These are phyloP conservation scores for Pionites leucogaster DNA, from an alignment of 2,113 vertebrate species.

Conservation along the genomic window DNA sequence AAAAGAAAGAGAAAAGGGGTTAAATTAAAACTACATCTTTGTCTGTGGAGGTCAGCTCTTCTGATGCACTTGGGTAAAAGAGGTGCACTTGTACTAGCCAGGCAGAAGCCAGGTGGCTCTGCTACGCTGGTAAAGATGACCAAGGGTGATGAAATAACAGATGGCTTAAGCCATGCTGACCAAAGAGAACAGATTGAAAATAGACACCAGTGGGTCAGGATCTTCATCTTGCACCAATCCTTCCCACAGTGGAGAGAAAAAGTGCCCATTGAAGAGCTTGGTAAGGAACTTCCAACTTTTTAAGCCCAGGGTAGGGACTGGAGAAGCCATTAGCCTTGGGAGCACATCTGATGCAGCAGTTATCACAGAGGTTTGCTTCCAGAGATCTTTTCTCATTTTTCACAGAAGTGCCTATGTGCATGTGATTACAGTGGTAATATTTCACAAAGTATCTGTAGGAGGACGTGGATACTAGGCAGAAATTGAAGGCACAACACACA, in stretches of 20 bases:
- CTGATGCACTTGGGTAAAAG: neutral
- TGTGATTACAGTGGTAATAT: fast-evolving
- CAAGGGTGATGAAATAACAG: neutral
- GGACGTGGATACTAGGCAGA: neutral
- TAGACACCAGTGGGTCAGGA: neutral
- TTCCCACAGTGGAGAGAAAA: neutral
- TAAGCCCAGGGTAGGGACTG: neutral
- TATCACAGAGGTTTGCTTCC: neutral
- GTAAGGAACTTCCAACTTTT: neutral
- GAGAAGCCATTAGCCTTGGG: neutral
- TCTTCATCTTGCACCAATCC: neutral
- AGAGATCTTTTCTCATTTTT: neutral
- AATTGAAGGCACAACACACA: neutral
- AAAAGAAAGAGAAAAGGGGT: neutral
- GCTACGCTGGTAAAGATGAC: neutral
- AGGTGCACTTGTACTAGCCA: neutral
- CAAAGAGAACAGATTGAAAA: neutral
- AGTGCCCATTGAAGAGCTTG: neutral
- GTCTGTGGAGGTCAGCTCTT: neutral
- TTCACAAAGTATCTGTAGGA: neutral
- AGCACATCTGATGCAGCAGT: neutral
- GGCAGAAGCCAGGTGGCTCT: neutral
- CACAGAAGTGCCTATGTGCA: fast-evolving
- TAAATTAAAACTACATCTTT: neutral
- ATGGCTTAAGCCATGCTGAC: neutral